Evolutionary conservation across 2,113 vertebrate genomes (phyloP).

Genomic region (Malurus cyaneus): DNA sequence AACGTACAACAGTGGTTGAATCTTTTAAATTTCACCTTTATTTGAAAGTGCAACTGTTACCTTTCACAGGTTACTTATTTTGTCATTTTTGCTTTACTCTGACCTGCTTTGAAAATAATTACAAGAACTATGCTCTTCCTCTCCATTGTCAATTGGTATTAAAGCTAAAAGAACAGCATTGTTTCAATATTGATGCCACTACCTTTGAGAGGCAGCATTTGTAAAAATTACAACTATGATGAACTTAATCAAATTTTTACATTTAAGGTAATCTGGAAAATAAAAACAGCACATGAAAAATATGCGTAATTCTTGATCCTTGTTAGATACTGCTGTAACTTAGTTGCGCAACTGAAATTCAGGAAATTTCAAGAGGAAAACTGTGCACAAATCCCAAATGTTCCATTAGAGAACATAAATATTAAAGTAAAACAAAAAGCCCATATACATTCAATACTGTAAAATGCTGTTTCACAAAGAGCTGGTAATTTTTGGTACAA

Average conservation of each 20-base stretch:
- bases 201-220: not conserved
- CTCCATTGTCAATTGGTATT: not conserved
- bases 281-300: not conserved
- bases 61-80: not conserved
- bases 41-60: not conserved
- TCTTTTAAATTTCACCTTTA: not conserved
- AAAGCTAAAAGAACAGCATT: not conserved
- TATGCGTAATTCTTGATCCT: not conserved
- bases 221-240: not conserved
- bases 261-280: not conserved
- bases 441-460: not conserved
- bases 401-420: not conserved
- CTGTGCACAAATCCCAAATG: not conserved
- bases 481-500: not conserved
- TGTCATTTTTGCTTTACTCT: not conserved
- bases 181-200: not conserved
- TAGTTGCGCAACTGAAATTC: not conserved
- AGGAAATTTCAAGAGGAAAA: not conserved
- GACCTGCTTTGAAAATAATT: not conserved
- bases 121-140: not conserved
- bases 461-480: not conserved
- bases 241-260: not conserved
- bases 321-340: not conserved
- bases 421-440: not conserved
- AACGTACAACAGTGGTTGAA: conserved; percentile 57